Evolutionary conservation across 1,140 invertebrate genomes (phyloP).

Genomic region (Cyrtorhinus lividipennis): DNA sequence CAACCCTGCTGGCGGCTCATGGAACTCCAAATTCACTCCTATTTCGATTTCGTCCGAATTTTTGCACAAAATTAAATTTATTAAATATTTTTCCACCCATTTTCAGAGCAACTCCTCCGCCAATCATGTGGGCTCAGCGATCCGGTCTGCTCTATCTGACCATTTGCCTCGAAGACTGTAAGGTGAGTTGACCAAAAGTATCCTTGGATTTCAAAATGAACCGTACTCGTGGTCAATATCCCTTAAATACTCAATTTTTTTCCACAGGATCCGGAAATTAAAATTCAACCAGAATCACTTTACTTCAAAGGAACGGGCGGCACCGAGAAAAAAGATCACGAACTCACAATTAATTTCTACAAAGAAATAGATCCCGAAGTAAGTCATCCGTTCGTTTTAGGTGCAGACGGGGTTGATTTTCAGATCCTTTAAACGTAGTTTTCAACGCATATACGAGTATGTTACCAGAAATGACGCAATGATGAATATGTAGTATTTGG

Average conservation of each 20-base stretch:
- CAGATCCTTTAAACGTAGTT: not conserved
- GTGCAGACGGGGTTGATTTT: too few relatives aligned
- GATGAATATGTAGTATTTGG: too few relatives aligned
- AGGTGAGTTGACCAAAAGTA: not conserved
- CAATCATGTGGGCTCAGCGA: constrained; percentile 84
- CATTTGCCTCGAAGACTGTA: constrained; percentile 74
- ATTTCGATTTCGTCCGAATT: too few relatives aligned
- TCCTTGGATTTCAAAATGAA: too few relatives aligned
- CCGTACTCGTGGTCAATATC: too few relatives aligned
- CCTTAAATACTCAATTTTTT: not conserved
- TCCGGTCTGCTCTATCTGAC: constrained; percentile 65
- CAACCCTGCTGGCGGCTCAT: too few relatives aligned
- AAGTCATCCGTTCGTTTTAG: too few relatives aligned
- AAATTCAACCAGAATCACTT: constrained; percentile 63
- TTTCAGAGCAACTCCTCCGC: constrained; percentile 48
- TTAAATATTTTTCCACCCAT: too few relatives aligned
- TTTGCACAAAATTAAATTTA: too few relatives aligned
- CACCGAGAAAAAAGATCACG: constrained; percentile 69
- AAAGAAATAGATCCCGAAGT: constrained; percentile 69
- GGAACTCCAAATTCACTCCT: too few relatives aligned
- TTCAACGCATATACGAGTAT: not conserved
- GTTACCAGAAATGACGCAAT: not conserved
- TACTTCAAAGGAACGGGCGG: constrained; percentile 75
- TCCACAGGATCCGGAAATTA: constrained; percentile 58
- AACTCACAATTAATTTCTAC: constrained; percentile 69